These are phyloP conservation scores for Cactoblastis cactorum DNA, from an alignment of 2,888 invertebrate genomes.

Conservation along the genomic window DNA sequence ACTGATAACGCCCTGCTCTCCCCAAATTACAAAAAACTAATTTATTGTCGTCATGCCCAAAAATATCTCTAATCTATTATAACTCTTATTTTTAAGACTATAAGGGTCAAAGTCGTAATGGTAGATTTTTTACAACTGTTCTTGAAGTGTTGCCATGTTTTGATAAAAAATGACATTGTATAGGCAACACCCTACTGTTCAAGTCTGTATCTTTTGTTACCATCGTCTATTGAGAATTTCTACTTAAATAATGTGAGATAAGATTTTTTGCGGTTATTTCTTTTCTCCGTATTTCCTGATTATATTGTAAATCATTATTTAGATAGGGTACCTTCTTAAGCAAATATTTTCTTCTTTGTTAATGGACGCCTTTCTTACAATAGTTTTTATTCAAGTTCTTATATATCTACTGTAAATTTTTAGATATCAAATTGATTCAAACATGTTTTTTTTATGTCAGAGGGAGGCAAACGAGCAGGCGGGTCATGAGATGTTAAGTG, in stretches of 20 bases:
- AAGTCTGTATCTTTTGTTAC: slow-evolving; percentile 56
- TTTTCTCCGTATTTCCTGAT: neutral
- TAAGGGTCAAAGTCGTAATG: slow-evolving; percentile 21
- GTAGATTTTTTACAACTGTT: slow-evolving; percentile 20
- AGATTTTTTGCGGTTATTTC: slow-evolving; percentile 28
- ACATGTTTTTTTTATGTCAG: no score
- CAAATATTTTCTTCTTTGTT: no score
- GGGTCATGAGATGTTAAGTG: no score
- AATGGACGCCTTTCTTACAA: no score
- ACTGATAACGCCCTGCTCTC: slow-evolving; percentile 69
- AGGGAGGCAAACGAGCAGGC: no score
- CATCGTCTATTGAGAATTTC: slow-evolving; percentile 49
- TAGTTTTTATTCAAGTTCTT: neutral
- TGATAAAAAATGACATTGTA: slow-evolving; percentile 64
- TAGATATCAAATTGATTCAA: no score
- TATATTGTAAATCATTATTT: neutral
- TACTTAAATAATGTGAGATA: slow-evolving; percentile 46
- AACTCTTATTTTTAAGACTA: neutral
- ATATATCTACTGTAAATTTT: no score
- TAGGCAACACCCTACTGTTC: slow-evolving; percentile 62
- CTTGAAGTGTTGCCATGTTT: slow-evolving; percentile 32
- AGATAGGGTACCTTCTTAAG: no score
- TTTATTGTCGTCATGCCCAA: slow-evolving; percentile 19
- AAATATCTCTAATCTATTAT: slow-evolving; percentile 12
- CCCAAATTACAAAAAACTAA: slow-evolving; percentile 54